Conservation (phyloP, 2,888 invertebrate genomes). For the Camptogramma bilineatum region DNA sequence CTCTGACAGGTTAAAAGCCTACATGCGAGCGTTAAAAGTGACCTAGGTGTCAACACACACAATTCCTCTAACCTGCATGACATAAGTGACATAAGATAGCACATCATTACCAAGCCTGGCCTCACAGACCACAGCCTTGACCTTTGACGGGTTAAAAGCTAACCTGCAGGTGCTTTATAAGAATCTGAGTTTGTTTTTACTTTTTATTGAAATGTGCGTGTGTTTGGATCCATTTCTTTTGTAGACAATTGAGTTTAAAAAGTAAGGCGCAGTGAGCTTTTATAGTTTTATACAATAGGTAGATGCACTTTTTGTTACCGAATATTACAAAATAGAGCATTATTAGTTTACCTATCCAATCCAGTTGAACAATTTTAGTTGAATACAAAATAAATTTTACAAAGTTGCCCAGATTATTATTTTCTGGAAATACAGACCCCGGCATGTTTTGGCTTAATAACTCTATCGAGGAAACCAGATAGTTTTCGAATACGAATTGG, state of each 20-base stretch:
- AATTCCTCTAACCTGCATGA: conserved; percentile 24
- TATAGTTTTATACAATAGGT: not conserved
- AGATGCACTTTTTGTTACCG: no score
- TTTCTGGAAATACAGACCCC: no score
- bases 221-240: not conserved
- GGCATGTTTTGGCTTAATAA: no score
- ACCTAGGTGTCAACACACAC: conserved; percentile 18
- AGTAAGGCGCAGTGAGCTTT: not conserved
- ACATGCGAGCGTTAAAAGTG: conserved; percentile 39
- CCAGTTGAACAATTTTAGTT: no score
- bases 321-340: not conserved
- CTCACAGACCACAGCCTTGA: conserved; percentile 62
- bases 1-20: conserved; percentile 59
- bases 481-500: no score
- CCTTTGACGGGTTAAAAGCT: conserved; percentile 63
- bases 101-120: conserved; percentile 38
- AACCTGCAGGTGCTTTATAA: conserved; percentile 54
- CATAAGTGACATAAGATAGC: conserved; percentile 33
- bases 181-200: conserved; percentile 45
- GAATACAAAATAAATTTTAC: no score
- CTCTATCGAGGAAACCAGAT: no score
- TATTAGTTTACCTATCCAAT: no score
- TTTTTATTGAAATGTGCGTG: conserved; percentile 6
- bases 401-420: no score
- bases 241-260: not conserved